Base-by-base conservation (phyloP, 1,140 invertebrate genomes). In the Limonius californicus region DNA sequence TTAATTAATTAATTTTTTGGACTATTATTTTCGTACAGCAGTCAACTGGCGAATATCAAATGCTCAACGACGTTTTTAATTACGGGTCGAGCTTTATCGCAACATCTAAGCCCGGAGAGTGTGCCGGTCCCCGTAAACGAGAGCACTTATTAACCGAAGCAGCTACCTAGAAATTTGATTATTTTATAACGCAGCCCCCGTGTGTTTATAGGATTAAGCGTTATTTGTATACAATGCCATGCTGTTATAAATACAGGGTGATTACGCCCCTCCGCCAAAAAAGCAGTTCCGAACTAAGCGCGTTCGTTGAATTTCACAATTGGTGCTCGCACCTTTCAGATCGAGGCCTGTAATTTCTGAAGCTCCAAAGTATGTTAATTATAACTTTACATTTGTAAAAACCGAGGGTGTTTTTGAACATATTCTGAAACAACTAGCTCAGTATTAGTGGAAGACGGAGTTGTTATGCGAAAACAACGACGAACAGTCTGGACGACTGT, bases 341-440 rank as follows among this genome's bases (percentile, higher is more conserved):
- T 45, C 7, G 4, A 45, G 20, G 50, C 8, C 50, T 23, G 21
- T 54, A 54, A 54, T 54, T 54, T 54, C 7, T 20, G 7, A 54
- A 54, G 50, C 20, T 23, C 20, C 50, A 54, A 54, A 54, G 50
- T 54, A 19, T 18, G 50, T 23, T 54, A 54, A 54, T 54, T 54
- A 54, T 23, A 54, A 18, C 50, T 18, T 54, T 18, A 20, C 7
- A 20, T 54, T 54, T 54, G 50, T 54, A 20, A 54, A 54, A 54
- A 54, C 50, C 50, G 16, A 9, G 50, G 50, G 50, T 54, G 50
- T 6, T 54, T 54, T 54, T 23, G n/a, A 45, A 8, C 43, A 18
- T 18, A 18, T 18, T 8, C 43, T 45, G 15, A 14, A 45, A 45
- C 6, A 6, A 14, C 4, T 18, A 3, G 4, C 43, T 14, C 12